These are phyloP conservation scores for Scrobipalpa atriplicella DNA, from an alignment of 2,888 invertebrate genomes.

Conservation along the genomic window DNA sequence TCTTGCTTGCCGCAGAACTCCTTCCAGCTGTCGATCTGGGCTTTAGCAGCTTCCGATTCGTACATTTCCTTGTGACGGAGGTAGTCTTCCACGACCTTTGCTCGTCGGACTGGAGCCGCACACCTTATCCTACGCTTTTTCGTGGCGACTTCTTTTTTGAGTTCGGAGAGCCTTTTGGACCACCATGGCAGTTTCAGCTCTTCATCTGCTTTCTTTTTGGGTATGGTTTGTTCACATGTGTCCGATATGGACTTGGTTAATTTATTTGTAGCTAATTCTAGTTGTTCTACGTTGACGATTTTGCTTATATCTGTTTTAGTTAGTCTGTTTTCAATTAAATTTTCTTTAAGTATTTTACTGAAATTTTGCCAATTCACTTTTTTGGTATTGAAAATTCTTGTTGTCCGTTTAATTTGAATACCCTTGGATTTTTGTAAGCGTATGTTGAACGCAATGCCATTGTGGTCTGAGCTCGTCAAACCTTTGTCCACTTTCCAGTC, in stretches of 20 bases:
- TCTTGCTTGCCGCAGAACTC: no score
- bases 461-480: no score
- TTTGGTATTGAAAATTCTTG: slow-evolving; percentile 1
- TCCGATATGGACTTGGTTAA: not conserved
- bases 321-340: not conserved
- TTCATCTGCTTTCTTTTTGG: not conserved
- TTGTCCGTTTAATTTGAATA: no score
- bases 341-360: not conserved
- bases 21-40: no score
- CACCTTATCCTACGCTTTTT: slow-evolving; percentile 15
- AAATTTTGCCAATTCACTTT: slow-evolving; percentile 11
- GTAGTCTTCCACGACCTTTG: slow-evolving; percentile 25
- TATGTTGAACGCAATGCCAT: no score
- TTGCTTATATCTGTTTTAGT: not conserved
- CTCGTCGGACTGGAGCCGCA: slow-evolving; percentile 29
- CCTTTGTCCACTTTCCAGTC: no score
- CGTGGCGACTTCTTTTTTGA: no score
- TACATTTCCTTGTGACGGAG: slow-evolving; percentile 28
- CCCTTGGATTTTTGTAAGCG: not conserved
- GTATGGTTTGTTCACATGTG: not conserved
- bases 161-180: not conserved
- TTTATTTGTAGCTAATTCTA: not conserved
- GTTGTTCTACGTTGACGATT: not conserved
- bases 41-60: slow-evolving; percentile 11
- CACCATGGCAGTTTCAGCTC: slow-evolving; percentile 17